Base-by-base conservation (phyloP, 2,113 vertebrate species). In the Solenodon paradoxus region DNA sequence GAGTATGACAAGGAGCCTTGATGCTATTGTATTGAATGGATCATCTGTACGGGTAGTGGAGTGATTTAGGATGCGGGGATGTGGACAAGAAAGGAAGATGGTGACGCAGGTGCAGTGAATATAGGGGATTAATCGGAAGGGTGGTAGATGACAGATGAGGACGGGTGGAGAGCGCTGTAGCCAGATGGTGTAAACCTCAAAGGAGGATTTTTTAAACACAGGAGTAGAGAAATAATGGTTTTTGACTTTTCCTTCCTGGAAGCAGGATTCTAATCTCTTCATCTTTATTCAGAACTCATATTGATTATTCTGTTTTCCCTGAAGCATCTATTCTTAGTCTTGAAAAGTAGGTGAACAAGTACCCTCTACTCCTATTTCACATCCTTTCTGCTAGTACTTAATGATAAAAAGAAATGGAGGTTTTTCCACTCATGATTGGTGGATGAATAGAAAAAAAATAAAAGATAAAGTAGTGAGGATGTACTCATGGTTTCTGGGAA, bases 91-190 rank as follows among this genome's bases (percentile, higher is more conserved):
- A 16, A 93, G 24, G 55, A 82, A 1, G 51, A 88, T 38, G 88
- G 94, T 95, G 93, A 90, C 87, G 78, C 95, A 96, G 93, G 87
- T 95, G 81, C 92, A 82, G 15, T 59, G 66, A 95, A 88, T 59
- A 53, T 72, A 92, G 49, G 45, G 61, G 28, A 84, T 88, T 96
- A 78, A 92, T 92, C 1, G 0, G 19, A 51, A 96, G 64, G n/a
- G 53, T 93, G 69, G 32, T 93, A 61, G 63, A 81, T 94, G 92
- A 84, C 88, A 95, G 85, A 91, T 81, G 75, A 95, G n/a, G 47
- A 74, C 49, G 42, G 68, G 20, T 87, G 28, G 57, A 59, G 47
- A 79, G 57, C 66, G 69, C 74, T 75, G 35, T 4, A 90, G 64
- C 92, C 95, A 96, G 89, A 92, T 96, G 86, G 83, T 35, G 28